Evolutionary conservation across 2,113 vertebrate species (phyloP).

Genomic region (Pygoscelis adeliae): DNA sequence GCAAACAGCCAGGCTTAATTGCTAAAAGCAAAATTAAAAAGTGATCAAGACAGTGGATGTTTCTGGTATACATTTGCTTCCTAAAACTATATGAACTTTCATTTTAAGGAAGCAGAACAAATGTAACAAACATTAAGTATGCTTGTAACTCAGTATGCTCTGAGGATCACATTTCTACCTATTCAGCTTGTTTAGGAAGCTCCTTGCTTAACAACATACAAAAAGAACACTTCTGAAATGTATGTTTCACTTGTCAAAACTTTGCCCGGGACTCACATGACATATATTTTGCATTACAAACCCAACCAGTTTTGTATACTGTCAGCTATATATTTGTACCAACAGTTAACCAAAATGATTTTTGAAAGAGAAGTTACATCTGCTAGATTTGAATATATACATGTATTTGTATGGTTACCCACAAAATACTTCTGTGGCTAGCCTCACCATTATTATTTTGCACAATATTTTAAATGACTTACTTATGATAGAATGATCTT

Average conservation of each 20-base stretch:
- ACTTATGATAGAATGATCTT: constrained; percentile 54
- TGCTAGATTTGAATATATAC: neutral
- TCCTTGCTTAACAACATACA: neutral
- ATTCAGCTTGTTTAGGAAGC: neutral
- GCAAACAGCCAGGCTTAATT: neutral
- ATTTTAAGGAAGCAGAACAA: neutral
- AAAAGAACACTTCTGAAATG: constrained; percentile 54
- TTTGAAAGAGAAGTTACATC: constrained; percentile 12
- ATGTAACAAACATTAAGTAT: neutral
- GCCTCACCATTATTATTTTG: constrained; percentile 53
- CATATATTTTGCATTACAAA: constrained; percentile 43
- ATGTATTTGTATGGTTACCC: constrained; percentile 14
- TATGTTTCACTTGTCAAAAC: neutral
- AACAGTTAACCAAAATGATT: constrained; percentile 37
- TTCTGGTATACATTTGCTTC: neutral
- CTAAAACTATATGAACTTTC: neutral
- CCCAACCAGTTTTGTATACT: neutral
- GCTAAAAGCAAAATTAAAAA: neutral
- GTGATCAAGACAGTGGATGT: neutral
- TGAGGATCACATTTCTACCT: neutral
- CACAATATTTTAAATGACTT: constrained; percentile 47
- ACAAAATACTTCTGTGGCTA: constrained; percentile 13
- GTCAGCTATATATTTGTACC: neutral
- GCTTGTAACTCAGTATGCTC: neutral
- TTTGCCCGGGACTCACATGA: neutral